Base-by-base conservation (phyloP, 2,113 vertebrate species). In the Paedocypris sp. region DNA sequence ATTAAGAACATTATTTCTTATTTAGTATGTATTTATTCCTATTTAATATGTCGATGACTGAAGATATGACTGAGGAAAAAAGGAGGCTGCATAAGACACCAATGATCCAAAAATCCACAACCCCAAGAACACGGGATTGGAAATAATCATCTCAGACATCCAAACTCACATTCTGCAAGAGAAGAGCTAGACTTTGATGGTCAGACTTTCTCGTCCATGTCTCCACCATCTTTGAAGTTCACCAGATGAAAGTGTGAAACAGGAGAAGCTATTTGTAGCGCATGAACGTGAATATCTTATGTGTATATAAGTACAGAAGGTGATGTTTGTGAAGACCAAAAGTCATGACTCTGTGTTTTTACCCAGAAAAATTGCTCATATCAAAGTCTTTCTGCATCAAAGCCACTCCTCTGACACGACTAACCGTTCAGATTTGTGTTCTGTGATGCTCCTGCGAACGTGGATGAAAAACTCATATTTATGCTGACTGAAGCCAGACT, bases 161-260 rank as follows among this genome's bases (percentile, higher is more conserved):
- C 53, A 31, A 18, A 19, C 23, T 35, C 42, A 49, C n/a, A 38
- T 28, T 49, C 50, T 35, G 50, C 39, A 45, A 38, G 52, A 22
- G 26, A 10, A 3, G 15, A 28, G 29, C 5, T 8, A 29, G 28
- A 22, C 54, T 63, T 53, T 63, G 53, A 59, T 26, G 39, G 42
- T 66, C 15, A 36, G 5, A 19, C 20, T 61, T 16, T 4, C 5
- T 19, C 31, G 23, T 16, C 33, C n/a, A 4, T 29, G 33, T 51
- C 51, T 62, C 19, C 53, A 15, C 18, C n/a, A 9, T 29, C 54
- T 71, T 67, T 67, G 60, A 67, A 50, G 54, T 63, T 22, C 5
- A 22, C 16, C 41, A 48, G 42, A 60, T 42, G 28, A 47, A 28
- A 9, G 39, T 22, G 11, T 15, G 16, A 50, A 31, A 42, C 45